These are phyloP conservation scores for Sus cebifrons DNA, from an alignment of 2,797 vertebrate species.

Conservation along the genomic window DNA sequence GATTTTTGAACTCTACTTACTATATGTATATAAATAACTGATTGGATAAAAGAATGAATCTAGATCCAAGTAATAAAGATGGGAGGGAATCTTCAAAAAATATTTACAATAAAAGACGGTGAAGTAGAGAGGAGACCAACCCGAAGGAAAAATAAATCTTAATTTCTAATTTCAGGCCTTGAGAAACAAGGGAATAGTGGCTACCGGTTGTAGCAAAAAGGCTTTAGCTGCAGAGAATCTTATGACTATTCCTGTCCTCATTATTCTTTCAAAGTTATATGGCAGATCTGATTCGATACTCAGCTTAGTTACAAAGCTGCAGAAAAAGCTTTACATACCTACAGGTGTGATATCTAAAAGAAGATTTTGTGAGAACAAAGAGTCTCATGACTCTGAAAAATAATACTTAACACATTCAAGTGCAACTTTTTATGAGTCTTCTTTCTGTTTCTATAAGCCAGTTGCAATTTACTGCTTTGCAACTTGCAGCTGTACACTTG, in stretches of 20 bases:
- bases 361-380: conserved; percentile 2
- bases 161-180: conserved; percentile 25
- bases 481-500: background rate
- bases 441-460: conserved; percentile 44
- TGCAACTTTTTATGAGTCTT: background rate
- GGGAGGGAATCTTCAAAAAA: background rate
- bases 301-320: background rate
- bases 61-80: background rate
- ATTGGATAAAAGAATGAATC: background rate
- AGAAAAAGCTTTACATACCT: background rate
- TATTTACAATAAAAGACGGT: background rate
- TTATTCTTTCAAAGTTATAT: background rate
- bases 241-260: background rate
- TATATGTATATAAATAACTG: background rate
- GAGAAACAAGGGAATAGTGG: background rate
- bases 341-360: background rate
- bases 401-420: background rate
- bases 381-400: background rate
- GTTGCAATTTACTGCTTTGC: background rate
- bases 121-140: conserved; percentile 14
- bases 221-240: background rate
- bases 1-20: background rate
- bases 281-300: background rate
- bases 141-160: conserved; percentile 55
- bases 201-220: background rate